These are phyloP conservation scores for Garra rufa DNA, from an alignment of 2,113 vertebrate species.

Conservation along the genomic window DNA sequence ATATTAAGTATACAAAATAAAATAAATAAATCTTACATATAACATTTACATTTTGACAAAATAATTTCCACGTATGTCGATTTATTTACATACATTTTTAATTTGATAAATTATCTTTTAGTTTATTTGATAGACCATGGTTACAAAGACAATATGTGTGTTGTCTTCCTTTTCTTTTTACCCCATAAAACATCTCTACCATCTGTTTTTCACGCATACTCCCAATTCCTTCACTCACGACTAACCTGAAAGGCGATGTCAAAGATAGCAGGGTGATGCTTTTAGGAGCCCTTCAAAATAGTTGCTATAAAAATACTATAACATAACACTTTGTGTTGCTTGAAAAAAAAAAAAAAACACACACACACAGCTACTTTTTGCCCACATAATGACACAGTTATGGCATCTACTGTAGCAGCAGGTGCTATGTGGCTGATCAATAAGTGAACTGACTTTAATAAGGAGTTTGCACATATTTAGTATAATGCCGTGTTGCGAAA, in stretches of 20 bases:
- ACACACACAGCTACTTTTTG: no score
- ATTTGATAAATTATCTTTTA: not conserved
- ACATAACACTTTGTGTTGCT: not conserved
- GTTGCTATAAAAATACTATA: not conserved
- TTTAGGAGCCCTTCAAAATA: not conserved
- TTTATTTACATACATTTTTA: not conserved
- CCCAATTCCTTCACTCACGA: not conserved
- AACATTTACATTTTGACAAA: not conserved
- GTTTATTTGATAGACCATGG: not conserved
- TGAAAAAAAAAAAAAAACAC: not conserved
- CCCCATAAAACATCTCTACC: not conserved
- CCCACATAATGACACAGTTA: not conserved
- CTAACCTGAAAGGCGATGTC: not conserved
- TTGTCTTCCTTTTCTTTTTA: not conserved
- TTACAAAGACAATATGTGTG: not conserved
- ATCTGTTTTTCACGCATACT: not conserved
- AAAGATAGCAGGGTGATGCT: not conserved
- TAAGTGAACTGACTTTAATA: not conserved
- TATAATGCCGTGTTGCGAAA: slow-evolving; percentile 14
- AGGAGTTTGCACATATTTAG: not conserved
- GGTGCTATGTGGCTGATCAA: not conserved
- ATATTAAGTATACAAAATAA: not conserved
- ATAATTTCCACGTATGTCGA: not conserved
- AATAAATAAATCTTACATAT: not conserved
- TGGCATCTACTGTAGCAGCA: slow-evolving; percentile 7